Evolutionary conservation across 1,140 invertebrate species (phyloP), one percentile per base, ranked within the genome.

Genomic region (Wiebesia pumilae): DNA sequence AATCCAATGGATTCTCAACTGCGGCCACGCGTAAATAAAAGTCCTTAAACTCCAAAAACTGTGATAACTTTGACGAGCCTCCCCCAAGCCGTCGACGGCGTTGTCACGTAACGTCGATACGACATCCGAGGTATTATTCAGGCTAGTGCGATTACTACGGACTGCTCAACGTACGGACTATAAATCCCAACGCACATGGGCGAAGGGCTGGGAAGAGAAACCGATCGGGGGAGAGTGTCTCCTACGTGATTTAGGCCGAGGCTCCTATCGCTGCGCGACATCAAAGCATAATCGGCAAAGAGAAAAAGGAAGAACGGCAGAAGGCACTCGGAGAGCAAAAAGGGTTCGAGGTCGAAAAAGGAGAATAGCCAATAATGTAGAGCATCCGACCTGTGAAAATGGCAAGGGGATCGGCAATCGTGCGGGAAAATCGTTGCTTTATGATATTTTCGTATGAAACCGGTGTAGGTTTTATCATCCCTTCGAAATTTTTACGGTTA

Each of bases 91-190:
- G 54, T 51, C 62, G 40, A 81, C 35, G 65, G 38, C 40, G n/a
- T 82, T 47, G 84, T 86, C 84, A 82, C 79, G 84, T 82, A 81
- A 81, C 65, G 84, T 51, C 78, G 77, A 43, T 85, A 58, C 84
- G 79, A 81, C 79, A 65, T 4, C 78, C 27, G 30, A 21, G 75
- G 87, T 90, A 91, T 91, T 90, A 91, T 90, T 91, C 88, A 90
- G 82, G 86, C 88, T 69, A 65, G 87, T 82, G 77, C 88, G 88
- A 83, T 89, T 89, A 88, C 89, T 83, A 54, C 82, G 14, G 69
- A 47, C 80, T 35, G 62, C 65, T 73, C 78, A 10, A n/a, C 84
- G 83, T 87, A 87, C 71, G 40, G 73, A 84, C 88, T 83, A 90
- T 90, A 90, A 90, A 91, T 90, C 82, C 86, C 71, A 51, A 40